These are phyloP conservation scores for Eufriesea mexicana DNA, from an alignment of 1,140 invertebrate species.

Conservation along the genomic window DNA sequence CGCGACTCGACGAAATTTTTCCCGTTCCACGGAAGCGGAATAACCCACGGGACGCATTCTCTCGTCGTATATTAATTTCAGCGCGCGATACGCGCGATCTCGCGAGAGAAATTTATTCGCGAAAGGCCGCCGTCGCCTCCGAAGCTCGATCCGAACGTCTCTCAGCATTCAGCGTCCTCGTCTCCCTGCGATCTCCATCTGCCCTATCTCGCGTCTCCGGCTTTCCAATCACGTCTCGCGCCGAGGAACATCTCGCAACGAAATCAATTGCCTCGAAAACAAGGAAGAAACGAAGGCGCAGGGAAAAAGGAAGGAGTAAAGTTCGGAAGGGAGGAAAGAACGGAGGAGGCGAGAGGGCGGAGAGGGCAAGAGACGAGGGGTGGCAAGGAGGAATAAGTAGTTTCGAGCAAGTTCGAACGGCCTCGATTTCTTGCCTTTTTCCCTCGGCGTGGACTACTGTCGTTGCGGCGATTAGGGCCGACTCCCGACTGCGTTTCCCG, in stretches of 20 bases:
- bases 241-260: neutral
- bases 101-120: neutral
- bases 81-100: neutral
- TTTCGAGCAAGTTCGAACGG: neutral
- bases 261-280: constrained; percentile 37
- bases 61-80: neutral
- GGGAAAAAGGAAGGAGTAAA: neutral
- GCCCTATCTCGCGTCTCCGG: neutral
- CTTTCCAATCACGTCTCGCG: constrained; percentile 12
- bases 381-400: neutral
- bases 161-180: neutral
- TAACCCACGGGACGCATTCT: neutral
- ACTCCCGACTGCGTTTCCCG: constrained; percentile 2
- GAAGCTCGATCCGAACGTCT: neutral
- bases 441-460: constrained; percentile 18
- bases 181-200: neutral
- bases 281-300: neutral
- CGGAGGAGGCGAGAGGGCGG: too few species aligned
- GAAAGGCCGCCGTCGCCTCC: neutral
- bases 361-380: too few species aligned
- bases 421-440: constrained; percentile 9
- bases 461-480: constrained; percentile 41
- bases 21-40: neutral
- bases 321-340: neutral
- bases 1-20: neutral